Base-by-base conservation (phyloP, 2,888 invertebrate genomes). In the Theretra japonica region DNA sequence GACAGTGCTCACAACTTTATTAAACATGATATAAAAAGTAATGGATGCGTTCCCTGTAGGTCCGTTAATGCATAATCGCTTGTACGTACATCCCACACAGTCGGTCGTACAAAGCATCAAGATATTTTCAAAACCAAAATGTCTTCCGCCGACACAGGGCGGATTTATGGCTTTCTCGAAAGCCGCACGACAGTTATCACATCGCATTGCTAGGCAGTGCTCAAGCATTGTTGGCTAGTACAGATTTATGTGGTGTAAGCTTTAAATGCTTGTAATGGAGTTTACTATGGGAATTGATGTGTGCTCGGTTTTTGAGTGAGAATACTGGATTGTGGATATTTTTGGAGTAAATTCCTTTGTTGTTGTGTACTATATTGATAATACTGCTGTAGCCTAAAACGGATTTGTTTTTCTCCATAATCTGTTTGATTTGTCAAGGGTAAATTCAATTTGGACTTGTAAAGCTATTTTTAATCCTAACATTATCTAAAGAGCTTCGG, bases 171-270 rank as follows among this genome's bases (percentile, higher is more conserved):
- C 86, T 83, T 82, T 82, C 86, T 84, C 79, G 79, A 82, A 80
- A 82, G 79, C 83, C 85, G 88, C 88, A 90, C 89, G 86, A 87
- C 90, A 91, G 92, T 89, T 92, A 93, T 93, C 91, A 88, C 84
- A 83, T 86, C 78, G 84, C 87, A 81, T 81, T 83, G 80, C 82
- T 79, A 79, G 77, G 82, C 79, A 84, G 81, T 79, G 79, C 83
- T 85, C 83, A 82, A 81, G 84, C 83, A 87, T 88, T 88, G 88
- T 88, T 84, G 80, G 81, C 76, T 48, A 48, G 65, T 23, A 81
- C 80, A 83, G 84, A 89, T 88, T 88, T 89, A 88, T 88, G 81
- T 77, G 75, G 81, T 82, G 82, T 82, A 83, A 79, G 78, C 80
- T 79, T 81, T 83, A 83, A 85, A 83, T 86, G 81, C 80, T 79